phyloP scores from a whole-genome alignment of 2,888 invertebrate genomes.

The Amiota mariae region DNA sequence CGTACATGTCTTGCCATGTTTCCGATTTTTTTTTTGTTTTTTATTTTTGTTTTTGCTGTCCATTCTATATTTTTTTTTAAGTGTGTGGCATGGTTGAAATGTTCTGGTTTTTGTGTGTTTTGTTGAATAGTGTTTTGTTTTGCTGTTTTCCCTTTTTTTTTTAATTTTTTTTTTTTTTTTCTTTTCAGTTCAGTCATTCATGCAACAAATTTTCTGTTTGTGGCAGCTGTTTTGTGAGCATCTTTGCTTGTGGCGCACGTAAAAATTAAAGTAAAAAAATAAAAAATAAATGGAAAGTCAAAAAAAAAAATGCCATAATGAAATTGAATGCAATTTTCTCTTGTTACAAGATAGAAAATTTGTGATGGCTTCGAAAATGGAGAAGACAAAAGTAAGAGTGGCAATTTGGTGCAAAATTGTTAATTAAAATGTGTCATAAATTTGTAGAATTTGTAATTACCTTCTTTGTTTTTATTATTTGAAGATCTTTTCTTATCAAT shows the following conservation, averaged over 20 bases:
- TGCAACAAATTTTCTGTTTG: constrained; percentile 1
- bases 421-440: no score
- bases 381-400: no score
- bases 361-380: no score
- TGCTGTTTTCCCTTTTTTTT: neutral
- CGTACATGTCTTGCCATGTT: constrained; percentile 30
- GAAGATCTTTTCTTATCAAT: no score
- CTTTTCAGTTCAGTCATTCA: neutral
- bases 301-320: neutral
- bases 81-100: neutral
- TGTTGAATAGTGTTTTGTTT: no score
- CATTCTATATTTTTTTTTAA: neutral
- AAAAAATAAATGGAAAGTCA: neutral
- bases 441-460: no score
- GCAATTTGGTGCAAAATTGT: no score
- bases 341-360: no score
- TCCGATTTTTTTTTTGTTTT: constrained; percentile 32
- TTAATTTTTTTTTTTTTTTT: neutral
- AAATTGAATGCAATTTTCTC: no score
- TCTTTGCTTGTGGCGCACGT: neutral
- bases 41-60: neutral
- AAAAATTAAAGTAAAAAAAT: neutral
- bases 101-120: constrained; percentile 15
- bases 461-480: no score
- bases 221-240: constrained; percentile 17